Conservation (phyloP, 2,888 invertebrate species). For the Aphidius colemani region DNA sequence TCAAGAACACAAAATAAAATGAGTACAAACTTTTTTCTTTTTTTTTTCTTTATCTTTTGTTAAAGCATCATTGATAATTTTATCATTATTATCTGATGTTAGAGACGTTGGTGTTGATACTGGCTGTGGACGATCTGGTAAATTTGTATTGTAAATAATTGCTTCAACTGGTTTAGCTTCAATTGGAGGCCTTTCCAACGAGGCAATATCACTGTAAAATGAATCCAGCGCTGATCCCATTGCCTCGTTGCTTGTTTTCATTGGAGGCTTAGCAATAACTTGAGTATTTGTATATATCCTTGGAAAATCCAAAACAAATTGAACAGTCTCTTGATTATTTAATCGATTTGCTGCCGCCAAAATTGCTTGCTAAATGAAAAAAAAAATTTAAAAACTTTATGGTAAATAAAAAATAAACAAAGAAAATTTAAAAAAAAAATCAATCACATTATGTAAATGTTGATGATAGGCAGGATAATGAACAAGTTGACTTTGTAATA, state of each 20-base stretch:
- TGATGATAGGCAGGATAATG: conserved; percentile 56
- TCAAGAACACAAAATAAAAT: background rate
- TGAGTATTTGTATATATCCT: conserved; percentile 53
- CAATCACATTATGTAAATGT: conserved; percentile 52
- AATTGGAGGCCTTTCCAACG: conserved; percentile 57
- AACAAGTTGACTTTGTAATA: conserved; percentile 53
- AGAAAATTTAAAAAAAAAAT: conserved; percentile 1
- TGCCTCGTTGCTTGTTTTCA: conserved; percentile 52
- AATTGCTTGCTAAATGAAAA: conserved; percentile 44
- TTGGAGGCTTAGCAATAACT: conserved; percentile 56
- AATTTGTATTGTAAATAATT: conserved; percentile 32
- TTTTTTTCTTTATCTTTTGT: conserved; percentile 56
- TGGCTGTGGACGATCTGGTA: conserved; percentile 32
- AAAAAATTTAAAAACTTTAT: background rate
- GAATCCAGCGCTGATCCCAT: conserved; percentile 64
- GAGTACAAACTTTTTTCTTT: conserved; percentile 54
- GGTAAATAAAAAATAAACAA: background rate
- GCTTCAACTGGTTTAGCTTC: conserved; percentile 31
- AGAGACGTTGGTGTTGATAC: conserved; percentile 3
- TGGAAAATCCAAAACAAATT: conserved; percentile 53
- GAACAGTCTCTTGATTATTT: conserved; percentile 50
- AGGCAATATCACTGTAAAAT: conserved; percentile 68
- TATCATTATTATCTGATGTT: conserved; percentile 29
- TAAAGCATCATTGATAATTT: conserved; percentile 21
- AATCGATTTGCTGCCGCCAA: conserved; percentile 52